These are phyloP conservation scores for Mus spicilegus DNA, from an alignment of 2,113 vertebrate species.

Conservation along the genomic window DNA sequence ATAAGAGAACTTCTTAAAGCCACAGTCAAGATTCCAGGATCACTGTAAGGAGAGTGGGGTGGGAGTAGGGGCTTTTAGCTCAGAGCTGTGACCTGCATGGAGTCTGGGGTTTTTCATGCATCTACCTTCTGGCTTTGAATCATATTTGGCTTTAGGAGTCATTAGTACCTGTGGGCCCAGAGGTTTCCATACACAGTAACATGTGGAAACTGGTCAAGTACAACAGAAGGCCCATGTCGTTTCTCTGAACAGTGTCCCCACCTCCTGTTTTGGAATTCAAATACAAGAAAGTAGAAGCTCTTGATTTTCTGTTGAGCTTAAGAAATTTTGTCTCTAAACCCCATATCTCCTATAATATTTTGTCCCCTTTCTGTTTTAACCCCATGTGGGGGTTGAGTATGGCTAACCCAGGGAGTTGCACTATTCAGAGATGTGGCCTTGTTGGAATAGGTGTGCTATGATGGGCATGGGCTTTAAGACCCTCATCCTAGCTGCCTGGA, in stretches of 20 bases:
- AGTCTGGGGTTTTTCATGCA: not conserved
- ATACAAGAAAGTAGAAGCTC: conserved; percentile 87
- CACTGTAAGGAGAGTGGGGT: not conserved
- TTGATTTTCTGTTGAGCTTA: conserved; percentile 87
- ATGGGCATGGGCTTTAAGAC: too few relatives aligned
- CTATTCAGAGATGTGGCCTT: too few relatives aligned
- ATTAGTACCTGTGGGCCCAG: conserved; percentile 75
- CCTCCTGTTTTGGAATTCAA: conserved; percentile 88
- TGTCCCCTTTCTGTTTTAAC: conserved; percentile 84
- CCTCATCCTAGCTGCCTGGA: too few relatives aligned
- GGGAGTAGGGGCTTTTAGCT: not conserved
- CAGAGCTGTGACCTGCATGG: not conserved
- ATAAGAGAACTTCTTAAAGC: not conserved
- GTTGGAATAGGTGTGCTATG: too few relatives aligned
- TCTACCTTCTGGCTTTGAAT: conserved; percentile 64
- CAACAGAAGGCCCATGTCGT: conserved; percentile 13
- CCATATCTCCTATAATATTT: conserved; percentile 77
- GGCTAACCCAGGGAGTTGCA: too few relatives aligned
- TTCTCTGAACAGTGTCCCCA: conserved; percentile 61
- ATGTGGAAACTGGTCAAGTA: conserved; percentile 81
- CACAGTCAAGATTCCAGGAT: not conserved
- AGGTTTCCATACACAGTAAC: conserved; percentile 63
- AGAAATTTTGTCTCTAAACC: conserved; percentile 86
- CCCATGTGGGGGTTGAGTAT: not conserved
- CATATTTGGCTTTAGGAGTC: conserved; percentile 79